phyloP scores from a whole-genome alignment of 2,113 vertebrate species.

The Halcyon senegalensis region DNA sequence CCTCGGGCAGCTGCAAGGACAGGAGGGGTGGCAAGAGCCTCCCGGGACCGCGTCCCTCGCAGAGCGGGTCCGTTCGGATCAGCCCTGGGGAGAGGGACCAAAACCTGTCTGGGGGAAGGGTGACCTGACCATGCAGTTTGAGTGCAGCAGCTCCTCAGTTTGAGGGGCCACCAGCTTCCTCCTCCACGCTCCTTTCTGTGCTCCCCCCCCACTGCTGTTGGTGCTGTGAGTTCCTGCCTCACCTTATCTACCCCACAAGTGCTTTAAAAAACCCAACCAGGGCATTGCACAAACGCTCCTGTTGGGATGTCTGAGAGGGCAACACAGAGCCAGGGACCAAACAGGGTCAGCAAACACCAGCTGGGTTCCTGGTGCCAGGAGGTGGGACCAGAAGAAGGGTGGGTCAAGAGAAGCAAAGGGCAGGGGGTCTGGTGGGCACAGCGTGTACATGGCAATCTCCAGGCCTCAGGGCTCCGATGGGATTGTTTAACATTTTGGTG shows the following conservation, averaged over 20 bases:
- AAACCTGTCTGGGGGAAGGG: background rate
- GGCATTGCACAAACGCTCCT: background rate
- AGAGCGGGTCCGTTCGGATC: fast-evolving
- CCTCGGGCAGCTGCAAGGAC: background rate
- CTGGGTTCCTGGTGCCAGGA: fast-evolving
- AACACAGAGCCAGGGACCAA: fast-evolving
- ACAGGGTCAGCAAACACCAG: background rate
- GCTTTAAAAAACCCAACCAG: background rate
- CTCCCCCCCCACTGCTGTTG: background rate
- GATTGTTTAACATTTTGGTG: background rate
- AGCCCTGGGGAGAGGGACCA: background rate
- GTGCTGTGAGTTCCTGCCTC: background rate
- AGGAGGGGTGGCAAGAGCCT: background rate
- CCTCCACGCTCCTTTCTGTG: background rate
- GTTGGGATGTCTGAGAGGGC: background rate
- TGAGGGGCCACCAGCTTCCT: background rate
- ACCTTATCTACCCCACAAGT: background rate
- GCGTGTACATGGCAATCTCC: background rate
- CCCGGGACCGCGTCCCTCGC: background rate
- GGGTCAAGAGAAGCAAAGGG: background rate
- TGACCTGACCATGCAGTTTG: background rate
- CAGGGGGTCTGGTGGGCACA: fast-evolving
- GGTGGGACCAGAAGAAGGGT: background rate
- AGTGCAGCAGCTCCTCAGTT: background rate
- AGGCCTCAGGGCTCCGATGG: background rate